Conservation (phyloP, 2,113 vertebrate species). For the Periophthalmodon schlosseri region DNA sequence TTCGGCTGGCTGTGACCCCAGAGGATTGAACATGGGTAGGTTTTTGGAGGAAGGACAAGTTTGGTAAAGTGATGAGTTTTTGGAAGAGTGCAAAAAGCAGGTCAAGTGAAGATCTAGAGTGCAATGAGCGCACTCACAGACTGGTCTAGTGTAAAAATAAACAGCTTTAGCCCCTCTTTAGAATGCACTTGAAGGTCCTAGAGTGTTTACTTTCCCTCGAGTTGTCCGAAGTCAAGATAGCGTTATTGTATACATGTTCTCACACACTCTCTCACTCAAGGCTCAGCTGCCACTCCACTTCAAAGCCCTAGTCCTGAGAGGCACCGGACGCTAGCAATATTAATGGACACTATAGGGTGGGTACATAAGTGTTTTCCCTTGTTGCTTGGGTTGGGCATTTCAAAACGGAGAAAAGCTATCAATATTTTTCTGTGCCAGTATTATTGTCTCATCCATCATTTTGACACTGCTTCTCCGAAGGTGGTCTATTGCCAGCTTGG, state of each 20-base stretch:
- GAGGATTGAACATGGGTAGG: constrained; percentile 6
- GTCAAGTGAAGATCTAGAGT: constrained; percentile 15
- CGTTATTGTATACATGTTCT: constrained; percentile 57
- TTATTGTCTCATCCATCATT: constrained; percentile 68
- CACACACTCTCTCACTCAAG: constrained; percentile 54
- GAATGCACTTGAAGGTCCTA: constrained; percentile 42
- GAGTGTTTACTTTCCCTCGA: constrained; percentile 58
- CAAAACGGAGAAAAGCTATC: constrained; percentile 55
- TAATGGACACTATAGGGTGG: constrained; percentile 46
- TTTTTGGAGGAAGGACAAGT: neutral
- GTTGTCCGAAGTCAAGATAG: constrained; percentile 51
- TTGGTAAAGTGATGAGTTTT: constrained; percentile 9
- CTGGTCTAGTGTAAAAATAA: constrained; percentile 56
- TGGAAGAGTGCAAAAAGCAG: constrained; percentile 19
- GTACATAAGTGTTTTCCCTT: constrained; percentile 15
- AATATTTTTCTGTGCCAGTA: constrained; percentile 55
- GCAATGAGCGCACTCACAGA: constrained; percentile 36
- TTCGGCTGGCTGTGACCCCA: constrained; percentile 30
- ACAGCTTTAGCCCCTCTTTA: constrained; percentile 46
- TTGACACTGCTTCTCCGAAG: constrained; percentile 49
- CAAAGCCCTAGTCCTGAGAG: constrained; percentile 51
- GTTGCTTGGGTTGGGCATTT: constrained; percentile 33
- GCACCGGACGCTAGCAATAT: constrained; percentile 46
- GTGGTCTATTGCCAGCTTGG: constrained; percentile 54
- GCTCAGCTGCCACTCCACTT: constrained; percentile 56